Percentiles rank a stretch among this genome's conserved stretches.
Evolutionary conservation across 2,113 vertebrate species (phyloP).

Genomic region (Ursus arctos): DNA sequence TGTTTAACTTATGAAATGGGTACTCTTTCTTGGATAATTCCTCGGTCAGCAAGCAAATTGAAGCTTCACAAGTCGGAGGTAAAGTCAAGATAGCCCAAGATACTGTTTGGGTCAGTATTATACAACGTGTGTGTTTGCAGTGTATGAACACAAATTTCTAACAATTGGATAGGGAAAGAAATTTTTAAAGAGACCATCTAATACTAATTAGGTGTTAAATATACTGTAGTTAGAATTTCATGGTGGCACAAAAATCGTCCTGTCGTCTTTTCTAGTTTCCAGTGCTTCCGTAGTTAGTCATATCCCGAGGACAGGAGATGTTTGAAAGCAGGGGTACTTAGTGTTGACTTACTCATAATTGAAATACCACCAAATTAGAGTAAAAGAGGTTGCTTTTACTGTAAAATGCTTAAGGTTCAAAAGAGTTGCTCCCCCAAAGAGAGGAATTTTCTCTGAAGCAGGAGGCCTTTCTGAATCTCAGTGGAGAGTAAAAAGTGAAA

Average conservation of each 20-base stretch:
- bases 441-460: not conserved
- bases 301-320: not conserved
- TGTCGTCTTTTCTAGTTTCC: not conserved
- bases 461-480: not conserved
- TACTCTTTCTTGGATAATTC: not conserved
- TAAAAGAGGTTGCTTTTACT: not conserved
- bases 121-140: not conserved
- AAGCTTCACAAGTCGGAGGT: not conserved
- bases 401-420: not conserved
- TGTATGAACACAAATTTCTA: not conserved
- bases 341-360: not conserved
- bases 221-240: not conserved
- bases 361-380: not conserved
- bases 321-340: not conserved
- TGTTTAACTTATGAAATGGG: conserved; percentile 17
- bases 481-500: not conserved
- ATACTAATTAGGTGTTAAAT: not conserved
- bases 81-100: not conserved
- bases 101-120: not conserved
- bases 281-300: not conserved
- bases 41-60: not conserved
- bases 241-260: not conserved
- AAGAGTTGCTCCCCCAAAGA: not conserved
- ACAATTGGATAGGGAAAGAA: not conserved
- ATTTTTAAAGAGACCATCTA: not conserved